Evolutionary conservation across 1,140 invertebrate species (phyloP).

Genomic region (Drosophila willistoni): DNA sequence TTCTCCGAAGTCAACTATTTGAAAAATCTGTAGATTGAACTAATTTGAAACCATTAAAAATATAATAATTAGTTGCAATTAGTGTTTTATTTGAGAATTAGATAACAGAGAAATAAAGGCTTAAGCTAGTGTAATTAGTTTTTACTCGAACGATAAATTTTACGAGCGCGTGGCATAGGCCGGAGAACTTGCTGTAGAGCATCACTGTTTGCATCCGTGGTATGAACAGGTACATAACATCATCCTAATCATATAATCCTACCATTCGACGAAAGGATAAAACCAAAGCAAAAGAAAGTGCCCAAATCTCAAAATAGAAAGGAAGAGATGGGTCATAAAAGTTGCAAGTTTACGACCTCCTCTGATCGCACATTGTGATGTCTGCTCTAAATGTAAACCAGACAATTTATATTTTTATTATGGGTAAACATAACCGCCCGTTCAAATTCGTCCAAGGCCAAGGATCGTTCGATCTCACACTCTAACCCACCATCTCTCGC

Average conservation of each 20-base stretch:
- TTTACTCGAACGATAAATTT: conserved; percentile 56
- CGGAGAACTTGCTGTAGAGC: conserved; percentile 27
- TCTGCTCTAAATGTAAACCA: conserved; percentile 79
- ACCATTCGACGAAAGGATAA: conserved; percentile 67
- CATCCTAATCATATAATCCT: conserved; percentile 16
- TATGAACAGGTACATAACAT: conserved; percentile 31
- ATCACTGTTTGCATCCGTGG: too few relatives aligned
- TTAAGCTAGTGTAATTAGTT: conserved; percentile 48
- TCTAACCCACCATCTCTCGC: not conserved
- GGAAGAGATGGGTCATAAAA: not conserved
- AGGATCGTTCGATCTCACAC: conserved; percentile 50
- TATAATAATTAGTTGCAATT: conserved; percentile 66
- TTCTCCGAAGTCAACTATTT: not conserved
- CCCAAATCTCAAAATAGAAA: not conserved
- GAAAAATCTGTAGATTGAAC: conserved; percentile 4
- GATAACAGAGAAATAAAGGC: conserved; percentile 42
- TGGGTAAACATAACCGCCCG: conserved; percentile 64
- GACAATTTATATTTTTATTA: conserved; percentile 76
- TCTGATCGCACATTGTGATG: conserved; percentile 52
- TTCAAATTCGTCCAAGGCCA: conserved; percentile 58
- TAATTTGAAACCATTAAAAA: conserved; percentile 33
- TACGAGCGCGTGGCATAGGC: conserved; percentile 66
- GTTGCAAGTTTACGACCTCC: conserved; percentile 14
- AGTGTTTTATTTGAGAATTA: conserved; percentile 43
- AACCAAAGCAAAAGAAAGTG: not conserved